phyloP scores from a whole-genome alignment of 2,797 vertebrate species.

The Furcifer pardalis region DNA sequence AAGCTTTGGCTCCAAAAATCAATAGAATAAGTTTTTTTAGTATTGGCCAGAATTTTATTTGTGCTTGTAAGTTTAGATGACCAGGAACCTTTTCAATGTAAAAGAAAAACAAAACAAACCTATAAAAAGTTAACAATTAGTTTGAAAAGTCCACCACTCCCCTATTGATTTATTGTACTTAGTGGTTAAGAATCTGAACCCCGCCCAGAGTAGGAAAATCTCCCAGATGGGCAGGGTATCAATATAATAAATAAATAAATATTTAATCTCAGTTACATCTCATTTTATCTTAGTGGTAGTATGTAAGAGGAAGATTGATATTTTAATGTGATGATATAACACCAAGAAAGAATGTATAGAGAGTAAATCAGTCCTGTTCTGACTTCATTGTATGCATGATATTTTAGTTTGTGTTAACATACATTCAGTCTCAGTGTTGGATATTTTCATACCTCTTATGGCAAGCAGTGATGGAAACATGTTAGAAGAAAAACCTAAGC shows the following conservation, averaged over 20 bases:
- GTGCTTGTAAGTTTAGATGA: slow-evolving; percentile 25
- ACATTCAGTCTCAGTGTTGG: not conserved
- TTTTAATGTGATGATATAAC: not conserved
- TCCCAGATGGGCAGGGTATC: no score
- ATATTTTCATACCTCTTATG: not conserved
- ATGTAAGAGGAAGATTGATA: not conserved
- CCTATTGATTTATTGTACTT: not conserved
- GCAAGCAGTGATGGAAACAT: not conserved
- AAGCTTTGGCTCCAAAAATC: slow-evolving; percentile 32
- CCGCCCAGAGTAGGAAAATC: no score
- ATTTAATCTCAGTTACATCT: no score
- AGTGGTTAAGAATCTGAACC: no score
- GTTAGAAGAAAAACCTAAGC: not conserved
- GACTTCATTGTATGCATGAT: not conserved
- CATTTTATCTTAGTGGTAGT: not conserved
- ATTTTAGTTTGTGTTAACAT: not conserved
- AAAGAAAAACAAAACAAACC: no score
- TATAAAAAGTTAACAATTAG: not conserved
- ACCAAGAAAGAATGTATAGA: not conserved
- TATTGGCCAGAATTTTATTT: slow-evolving; percentile 33
- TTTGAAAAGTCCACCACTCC: not conserved
- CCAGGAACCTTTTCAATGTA: slow-evolving; percentile 2
- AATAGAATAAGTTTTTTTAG: slow-evolving; percentile 16
- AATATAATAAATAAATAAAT: no score
- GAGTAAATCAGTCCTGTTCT: not conserved